Evolutionary conservation across 1,140 invertebrate genomes (phyloP).

Genomic region (Drosophila murphyi): DNA sequence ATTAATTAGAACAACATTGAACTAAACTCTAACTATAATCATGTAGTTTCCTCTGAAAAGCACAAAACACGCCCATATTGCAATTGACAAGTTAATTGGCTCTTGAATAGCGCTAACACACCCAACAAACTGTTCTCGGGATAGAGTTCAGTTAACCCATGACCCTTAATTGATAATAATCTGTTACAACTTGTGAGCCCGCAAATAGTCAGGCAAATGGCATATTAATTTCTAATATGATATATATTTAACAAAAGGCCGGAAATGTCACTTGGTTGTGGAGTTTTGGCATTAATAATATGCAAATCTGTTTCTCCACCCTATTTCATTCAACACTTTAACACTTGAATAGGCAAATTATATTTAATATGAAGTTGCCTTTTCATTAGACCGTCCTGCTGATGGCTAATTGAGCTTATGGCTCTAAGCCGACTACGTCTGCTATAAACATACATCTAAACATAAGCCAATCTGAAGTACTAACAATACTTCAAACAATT

Average conservation of each 20-base stretch:
- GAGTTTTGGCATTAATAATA: constrained; percentile 9
- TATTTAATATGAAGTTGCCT: constrained; percentile 3
- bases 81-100: constrained; percentile 20
- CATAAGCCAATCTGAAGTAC: constrained; percentile 79
- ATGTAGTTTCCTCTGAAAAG: too few species aligned
- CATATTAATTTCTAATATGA: constrained; percentile 44
- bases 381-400: constrained; percentile 25
- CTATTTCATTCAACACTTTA: not conserved
- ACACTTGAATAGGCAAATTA: constrained; percentile 35
- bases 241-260: not conserved
- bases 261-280: constrained; percentile 32
- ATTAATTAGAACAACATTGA: too few species aligned
- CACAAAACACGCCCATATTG: constrained; percentile 1
- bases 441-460: constrained; percentile 73
- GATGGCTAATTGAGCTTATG: constrained; percentile 46
- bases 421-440: constrained; percentile 1
- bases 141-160: constrained; percentile 37
- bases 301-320: constrained; percentile 28
- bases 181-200: constrained; percentile 33
- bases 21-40: too few species aligned
- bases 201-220: constrained; percentile 28
- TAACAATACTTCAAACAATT: constrained; percentile 74
- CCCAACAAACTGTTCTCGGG: not conserved
- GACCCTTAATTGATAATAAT: constrained; percentile 56
- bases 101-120: constrained; percentile 6